Conservation (phyloP, 2,797 vertebrate genomes). For the Myotis planiceps region DNA sequence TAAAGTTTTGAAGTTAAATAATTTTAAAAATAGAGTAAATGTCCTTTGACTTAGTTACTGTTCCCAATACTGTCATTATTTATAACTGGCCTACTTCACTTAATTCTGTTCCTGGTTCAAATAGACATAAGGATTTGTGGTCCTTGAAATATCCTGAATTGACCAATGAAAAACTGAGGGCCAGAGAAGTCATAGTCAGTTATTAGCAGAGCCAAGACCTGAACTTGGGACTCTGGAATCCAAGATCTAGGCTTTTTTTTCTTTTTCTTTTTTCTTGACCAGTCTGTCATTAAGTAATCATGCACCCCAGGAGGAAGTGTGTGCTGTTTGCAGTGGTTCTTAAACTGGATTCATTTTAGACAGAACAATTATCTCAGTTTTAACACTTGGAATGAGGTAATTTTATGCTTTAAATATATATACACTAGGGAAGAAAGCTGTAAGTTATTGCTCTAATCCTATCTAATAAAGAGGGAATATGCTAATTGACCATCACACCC, state of each 20-base stretch:
- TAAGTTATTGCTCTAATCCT: neutral
- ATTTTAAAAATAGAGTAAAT: neutral
- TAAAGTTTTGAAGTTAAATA: constrained; percentile 16
- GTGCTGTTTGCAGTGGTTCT: neutral
- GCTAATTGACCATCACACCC: too few relatives aligned
- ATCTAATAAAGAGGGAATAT: too few relatives aligned
- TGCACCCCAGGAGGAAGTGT: neutral
- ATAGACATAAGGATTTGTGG: neutral
- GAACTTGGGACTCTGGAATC: neutral
- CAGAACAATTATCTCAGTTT: neutral
- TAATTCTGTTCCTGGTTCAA: neutral
- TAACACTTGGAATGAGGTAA: neutral
- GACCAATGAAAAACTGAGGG: neutral
- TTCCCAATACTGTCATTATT: neutral
- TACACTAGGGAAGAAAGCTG: neutral
- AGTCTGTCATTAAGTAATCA: neutral
- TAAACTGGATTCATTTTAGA: neutral
- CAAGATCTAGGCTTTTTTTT: neutral
- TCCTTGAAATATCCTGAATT: neutral
- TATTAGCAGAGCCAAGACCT: neutral
- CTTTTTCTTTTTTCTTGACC: neutral
- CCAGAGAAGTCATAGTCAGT: neutral
- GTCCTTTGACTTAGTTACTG: neutral
- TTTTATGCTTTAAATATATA: neutral
- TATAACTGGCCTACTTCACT: neutral